These are phyloP conservation scores for Dermolepida albohirtum DNA, from an alignment of 2,888 invertebrate genomes.

Conservation along the genomic window DNA sequence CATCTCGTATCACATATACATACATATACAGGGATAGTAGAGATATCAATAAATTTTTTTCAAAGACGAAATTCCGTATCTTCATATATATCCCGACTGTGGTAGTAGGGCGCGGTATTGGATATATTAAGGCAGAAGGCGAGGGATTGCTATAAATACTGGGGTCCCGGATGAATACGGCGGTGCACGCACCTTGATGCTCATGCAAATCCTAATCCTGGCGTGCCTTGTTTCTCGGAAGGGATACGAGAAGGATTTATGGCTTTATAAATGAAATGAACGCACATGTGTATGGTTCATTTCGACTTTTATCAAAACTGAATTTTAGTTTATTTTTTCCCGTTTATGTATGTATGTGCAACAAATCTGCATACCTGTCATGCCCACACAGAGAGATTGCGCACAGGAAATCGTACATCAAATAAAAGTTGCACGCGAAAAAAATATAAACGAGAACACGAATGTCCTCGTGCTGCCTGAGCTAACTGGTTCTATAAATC, in stretches of 20 bases:
- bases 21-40: constrained; percentile 18
- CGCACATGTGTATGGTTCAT: constrained; percentile 48
- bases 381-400: constrained; percentile 48
- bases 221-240: constrained; percentile 47
- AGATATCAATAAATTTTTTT: constrained; percentile 41
- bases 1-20: constrained; percentile 17
- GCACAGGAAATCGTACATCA: constrained; percentile 51
- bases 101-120: constrained; percentile 38
- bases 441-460: constrained; percentile 46
- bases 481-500: constrained; percentile 48
- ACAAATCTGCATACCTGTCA: constrained; percentile 50
- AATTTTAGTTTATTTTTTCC: constrained; percentile 39
- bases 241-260: constrained; percentile 52
- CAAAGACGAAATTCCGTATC: constrained; percentile 19
- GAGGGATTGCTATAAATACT: constrained; percentile 45
- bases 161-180: constrained; percentile 44
- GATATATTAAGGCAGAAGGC: constrained; percentile 42
- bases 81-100: constrained; percentile 34
- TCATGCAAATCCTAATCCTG: constrained; percentile 50
- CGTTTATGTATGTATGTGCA: constrained; percentile 24
- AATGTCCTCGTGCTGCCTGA: constrained; percentile 46
- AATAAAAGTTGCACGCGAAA: constrained; percentile 44
- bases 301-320: constrained; percentile 40
- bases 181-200: constrained; percentile 46
- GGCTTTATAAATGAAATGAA: constrained; percentile 52